These are phyloP conservation scores for Ctenopoma kingsleyae DNA, from an alignment of 2,797 vertebrate species.

Conservation along the genomic window DNA sequence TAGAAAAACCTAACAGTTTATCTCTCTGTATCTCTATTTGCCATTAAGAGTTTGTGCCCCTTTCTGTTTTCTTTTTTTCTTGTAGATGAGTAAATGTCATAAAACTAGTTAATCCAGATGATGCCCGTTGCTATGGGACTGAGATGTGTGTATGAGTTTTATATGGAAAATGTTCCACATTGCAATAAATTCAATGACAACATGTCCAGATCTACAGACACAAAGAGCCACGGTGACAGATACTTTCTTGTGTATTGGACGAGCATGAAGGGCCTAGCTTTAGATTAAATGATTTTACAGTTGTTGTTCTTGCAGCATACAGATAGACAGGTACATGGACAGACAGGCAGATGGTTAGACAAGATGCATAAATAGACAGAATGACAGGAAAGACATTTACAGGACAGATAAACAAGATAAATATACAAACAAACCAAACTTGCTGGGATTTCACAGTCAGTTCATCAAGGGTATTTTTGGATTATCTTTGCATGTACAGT, in stretches of 20 bases:
- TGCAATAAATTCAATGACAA: slow-evolving; percentile 62
- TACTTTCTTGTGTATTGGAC: slow-evolving; percentile 46
- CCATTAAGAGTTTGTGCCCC: neutral
- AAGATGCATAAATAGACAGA: slow-evolving; percentile 27
- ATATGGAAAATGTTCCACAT: slow-evolving; percentile 53
- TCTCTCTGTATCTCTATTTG: neutral
- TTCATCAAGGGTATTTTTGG: slow-evolving; percentile 60
- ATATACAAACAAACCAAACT: slow-evolving; percentile 41
- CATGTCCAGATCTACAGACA: slow-evolving; percentile 47
- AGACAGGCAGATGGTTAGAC: slow-evolving; percentile 13
- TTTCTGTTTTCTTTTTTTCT: slow-evolving; percentile 26
- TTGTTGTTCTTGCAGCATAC: neutral
- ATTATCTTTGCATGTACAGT: slow-evolving; percentile 61
- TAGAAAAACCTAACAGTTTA: neutral
- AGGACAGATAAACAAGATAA: slow-evolving; percentile 58
- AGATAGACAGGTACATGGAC: slow-evolving; percentile 1
- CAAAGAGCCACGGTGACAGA: slow-evolving; percentile 39
- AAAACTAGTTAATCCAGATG: slow-evolving; percentile 60
- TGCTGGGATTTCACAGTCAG: slow-evolving; percentile 42
- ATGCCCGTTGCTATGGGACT: slow-evolving; percentile 42
- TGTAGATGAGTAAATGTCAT: slow-evolving; percentile 58
- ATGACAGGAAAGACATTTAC: slow-evolving; percentile 24
- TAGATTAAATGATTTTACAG: slow-evolving; percentile 34
- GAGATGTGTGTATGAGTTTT: slow-evolving; percentile 48
- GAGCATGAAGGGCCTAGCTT: slow-evolving; percentile 33